Evolutionary conservation across 1,140 invertebrate genomes (phyloP), one percentile per base, ranked within the genome.

Genomic region (Kradibia gibbosae): DNA sequence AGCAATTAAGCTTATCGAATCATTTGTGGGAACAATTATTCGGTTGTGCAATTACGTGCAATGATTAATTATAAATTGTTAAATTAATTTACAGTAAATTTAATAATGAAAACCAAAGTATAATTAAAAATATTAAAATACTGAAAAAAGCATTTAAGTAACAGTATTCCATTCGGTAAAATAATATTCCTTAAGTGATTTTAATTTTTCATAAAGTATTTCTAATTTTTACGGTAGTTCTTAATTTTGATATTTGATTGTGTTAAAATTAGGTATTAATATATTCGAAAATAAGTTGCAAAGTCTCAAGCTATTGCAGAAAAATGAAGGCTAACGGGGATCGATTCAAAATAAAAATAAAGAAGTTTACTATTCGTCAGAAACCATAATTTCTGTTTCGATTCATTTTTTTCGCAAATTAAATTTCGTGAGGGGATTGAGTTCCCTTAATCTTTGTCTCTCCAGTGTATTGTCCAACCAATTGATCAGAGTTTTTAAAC

Each of bases 341-440:
- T n/a, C 13, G 55, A 71, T 65, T 17, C 20, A 34, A 83, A 84
- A 67, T 42, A 34, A 79, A 79, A 78, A 79, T 34, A 71, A 36
- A 79, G 67, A 79, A 79, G 77, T 79, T 79, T 79, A 55, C 48
- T 48, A 57, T 70, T 74, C 79, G 55, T 78, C 77, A 80, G 79
- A 81, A 84, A 83, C 84, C 83, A 82, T 86, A 85, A 85, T 86
- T 85, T 86, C 84, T 83, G 85, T 87, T 85, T 87, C 83, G 86
- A 87, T 86, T 87, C 86, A 85, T 85, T 85, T 85, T 87, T 86
- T 83, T 85, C 85, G 83, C 83, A 80, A 67, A 80, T 82, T 86
- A 86, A 87, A 88, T 86, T 83, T 85, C 83, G 83, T 15, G n/a
- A 48, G 31, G 71, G 77, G 60, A 3, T 0, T 2, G 22, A 28